A percentile compares a stretch with the other conserved stretches of the same genome.
Evolutionary conservation across 1,140 invertebrate species (phyloP).

Genomic region (Drosophila albomicans): DNA sequence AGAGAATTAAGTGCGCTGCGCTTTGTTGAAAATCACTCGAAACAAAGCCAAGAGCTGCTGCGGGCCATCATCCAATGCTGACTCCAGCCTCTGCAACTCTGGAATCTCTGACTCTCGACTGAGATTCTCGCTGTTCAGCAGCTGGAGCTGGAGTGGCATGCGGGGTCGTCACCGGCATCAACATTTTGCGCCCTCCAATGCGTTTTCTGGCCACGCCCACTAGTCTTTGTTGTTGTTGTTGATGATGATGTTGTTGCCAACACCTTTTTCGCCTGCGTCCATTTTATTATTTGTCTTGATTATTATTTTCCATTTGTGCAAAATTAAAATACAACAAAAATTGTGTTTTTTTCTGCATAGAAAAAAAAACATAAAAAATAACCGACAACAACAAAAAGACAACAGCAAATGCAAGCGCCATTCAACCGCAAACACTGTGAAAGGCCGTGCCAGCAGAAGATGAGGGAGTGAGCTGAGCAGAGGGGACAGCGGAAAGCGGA

Average conservation of each 20-base stretch:
- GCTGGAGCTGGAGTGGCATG: conserved; percentile 27
- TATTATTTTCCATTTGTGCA: conserved; percentile 84
- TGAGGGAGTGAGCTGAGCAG: not conserved
- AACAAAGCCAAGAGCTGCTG: conserved; percentile 76
- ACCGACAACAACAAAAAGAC: conserved; percentile 26
- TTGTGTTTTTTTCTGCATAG: conserved; percentile 44
- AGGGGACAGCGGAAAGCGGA: not conserved
- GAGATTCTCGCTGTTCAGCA: not conserved
- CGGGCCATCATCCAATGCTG: conserved; percentile 42
- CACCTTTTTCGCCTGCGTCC: conserved; percentile 83
- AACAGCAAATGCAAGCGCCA: conserved; percentile 67
- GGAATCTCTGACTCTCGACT: conserved; percentile 1
- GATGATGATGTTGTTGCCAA: conserved; percentile 47
- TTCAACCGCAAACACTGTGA: conserved; percentile 63
- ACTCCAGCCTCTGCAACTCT: not conserved
- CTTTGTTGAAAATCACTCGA: conserved; percentile 81
- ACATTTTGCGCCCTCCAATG: conserved; percentile 14
- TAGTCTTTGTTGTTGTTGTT: conserved; percentile 7
- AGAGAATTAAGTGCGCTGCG: conserved; percentile 81
- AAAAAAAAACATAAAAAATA: conserved; percentile 34
- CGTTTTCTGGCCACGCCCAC: conserved; percentile 44
- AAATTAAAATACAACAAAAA: conserved; percentile 81
- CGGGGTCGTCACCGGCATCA: conserved; percentile 42
- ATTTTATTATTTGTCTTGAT: conserved; percentile 84
- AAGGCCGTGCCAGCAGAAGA: not conserved